phyloP scores from a whole-genome alignment of 2,113 vertebrate genomes.

The Pluvianellus socialis region DNA sequence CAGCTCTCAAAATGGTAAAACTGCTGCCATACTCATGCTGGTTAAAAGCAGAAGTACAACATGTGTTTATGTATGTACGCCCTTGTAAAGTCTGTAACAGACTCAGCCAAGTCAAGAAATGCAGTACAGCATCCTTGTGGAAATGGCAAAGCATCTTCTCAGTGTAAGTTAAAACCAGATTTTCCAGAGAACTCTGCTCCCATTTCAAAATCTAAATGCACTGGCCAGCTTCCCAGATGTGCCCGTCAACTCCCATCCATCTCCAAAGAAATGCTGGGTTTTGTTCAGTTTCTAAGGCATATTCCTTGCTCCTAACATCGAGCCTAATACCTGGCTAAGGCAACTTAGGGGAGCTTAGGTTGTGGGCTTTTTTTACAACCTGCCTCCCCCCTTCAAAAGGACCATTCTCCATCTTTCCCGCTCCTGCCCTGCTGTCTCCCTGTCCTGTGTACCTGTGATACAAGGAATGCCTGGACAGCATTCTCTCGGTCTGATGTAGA shows the following conservation, averaged over 20 bases:
- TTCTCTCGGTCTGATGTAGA: rapidly evolving
- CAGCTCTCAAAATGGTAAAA: not conserved
- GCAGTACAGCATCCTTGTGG: not conserved
- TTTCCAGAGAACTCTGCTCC: constrained; percentile 9
- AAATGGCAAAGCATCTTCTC: not conserved
- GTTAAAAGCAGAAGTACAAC: not conserved
- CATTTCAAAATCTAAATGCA: not conserved
- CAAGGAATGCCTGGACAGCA: not conserved
- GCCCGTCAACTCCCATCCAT: not conserved
- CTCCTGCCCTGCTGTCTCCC: not conserved
- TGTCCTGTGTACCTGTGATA: not conserved
- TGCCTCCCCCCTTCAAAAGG: not conserved
- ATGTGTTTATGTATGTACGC: not conserved
- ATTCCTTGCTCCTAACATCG: not conserved
- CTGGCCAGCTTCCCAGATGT: constrained; percentile 21
- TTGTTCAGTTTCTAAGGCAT: not conserved
- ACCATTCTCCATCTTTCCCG: not conserved
- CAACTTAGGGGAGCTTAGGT: not conserved
- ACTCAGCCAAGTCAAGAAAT: not conserved
- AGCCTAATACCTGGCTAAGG: not conserved
- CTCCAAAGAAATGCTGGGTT: not conserved
- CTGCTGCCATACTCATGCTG: not conserved
- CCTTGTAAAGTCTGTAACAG: not conserved
- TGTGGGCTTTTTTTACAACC: not conserved
- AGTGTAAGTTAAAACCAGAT: not conserved